Percentiles rank a stretch among this genome's conserved stretches.
Evolutionary conservation across 2,113 vertebrate genomes (phyloP).

Genomic region (Nerophis lumbriciformis): DNA sequence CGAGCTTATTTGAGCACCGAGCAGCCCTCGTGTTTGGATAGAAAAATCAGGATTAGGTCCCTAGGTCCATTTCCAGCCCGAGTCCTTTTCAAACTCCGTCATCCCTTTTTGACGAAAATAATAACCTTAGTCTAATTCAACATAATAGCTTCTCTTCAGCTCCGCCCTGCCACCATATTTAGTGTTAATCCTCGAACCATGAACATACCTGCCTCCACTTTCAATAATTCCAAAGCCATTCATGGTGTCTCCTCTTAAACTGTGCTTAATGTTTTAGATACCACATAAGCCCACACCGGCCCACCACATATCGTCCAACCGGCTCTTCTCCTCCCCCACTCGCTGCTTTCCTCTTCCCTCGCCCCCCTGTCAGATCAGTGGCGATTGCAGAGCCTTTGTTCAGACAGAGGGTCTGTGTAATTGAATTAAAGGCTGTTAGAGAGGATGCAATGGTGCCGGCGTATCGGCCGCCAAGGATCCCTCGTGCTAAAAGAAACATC

Average conservation of each 20-base stretch:
- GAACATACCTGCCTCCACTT: not conserved
- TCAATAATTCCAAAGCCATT: conserved; percentile 1
- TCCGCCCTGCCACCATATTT: conserved; percentile 5
- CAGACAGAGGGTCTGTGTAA: conserved; percentile 47
- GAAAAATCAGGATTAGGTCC: not conserved
- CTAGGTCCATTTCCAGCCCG: not conserved
- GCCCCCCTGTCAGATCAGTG: conserved; percentile 41
- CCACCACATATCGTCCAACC: not conserved
- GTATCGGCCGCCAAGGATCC: conserved; percentile 25
- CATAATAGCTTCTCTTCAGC: conserved; percentile 1
- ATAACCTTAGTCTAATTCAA: conserved; percentile 6
- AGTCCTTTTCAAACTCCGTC: not conserved
- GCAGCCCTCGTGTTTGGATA: not conserved
- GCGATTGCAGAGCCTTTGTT: conserved; percentile 65
- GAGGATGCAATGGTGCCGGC: conserved; percentile 46
- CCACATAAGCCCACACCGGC: conserved; percentile 3
- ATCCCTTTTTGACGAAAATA: not conserved
- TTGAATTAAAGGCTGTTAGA: conserved; percentile 60
- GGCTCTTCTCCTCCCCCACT: conserved; percentile 5
- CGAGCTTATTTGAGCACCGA: not conserved
- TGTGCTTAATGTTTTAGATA: conserved; percentile 5
- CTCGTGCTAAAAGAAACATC: conserved; percentile 24
- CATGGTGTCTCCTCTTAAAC: not conserved
- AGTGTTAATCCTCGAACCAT: not conserved
- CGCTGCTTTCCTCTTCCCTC: conserved; percentile 9